A percentile compares a stretch with the other conserved stretches of the same genome.
Evolutionary conservation across 2,888 invertebrate genomes (phyloP).

Genomic region (Baccha elongata): DNA sequence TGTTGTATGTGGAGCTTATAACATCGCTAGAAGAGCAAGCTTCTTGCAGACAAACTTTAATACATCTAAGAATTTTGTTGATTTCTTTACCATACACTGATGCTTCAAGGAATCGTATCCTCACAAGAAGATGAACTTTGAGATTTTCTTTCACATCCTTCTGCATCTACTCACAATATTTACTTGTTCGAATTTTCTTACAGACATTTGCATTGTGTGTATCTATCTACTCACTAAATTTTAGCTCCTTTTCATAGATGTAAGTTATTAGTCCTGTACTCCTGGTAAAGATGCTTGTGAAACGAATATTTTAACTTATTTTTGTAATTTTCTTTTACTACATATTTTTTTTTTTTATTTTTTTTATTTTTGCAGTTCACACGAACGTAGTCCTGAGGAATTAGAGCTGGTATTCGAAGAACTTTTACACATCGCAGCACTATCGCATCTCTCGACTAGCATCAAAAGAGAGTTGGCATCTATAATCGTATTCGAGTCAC

Average conservation of each 20-base stretch:
- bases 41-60: neutral
- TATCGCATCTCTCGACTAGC: constrained; percentile 91
- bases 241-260: neutral
- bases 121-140: constrained; percentile 53
- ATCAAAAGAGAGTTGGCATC: constrained; percentile 91
- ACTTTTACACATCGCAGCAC: constrained; percentile 90
- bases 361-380: constrained; percentile 83
- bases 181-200: constrained; percentile 17
- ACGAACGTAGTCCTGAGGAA: constrained; percentile 90
- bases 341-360: neutral
- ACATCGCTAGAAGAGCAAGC: neutral
- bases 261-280: constrained; percentile 11
- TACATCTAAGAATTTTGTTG: neutral
- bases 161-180: neutral
- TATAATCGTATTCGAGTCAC: constrained; percentile 91
- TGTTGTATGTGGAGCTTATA: constrained; percentile 21
- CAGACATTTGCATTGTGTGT: constrained; percentile 7
- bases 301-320: constrained; percentile 38
- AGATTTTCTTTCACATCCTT: constrained; percentile 35
- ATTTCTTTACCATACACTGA: neutral
- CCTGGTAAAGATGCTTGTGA: neutral
- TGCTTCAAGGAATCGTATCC: constrained; percentile 14
- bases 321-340: constrained; percentile 7
- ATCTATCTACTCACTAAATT: neutral
- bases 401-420: constrained; percentile 92